A percentile compares a stretch with the other conserved stretches of the same genome.
phyloP scores from a whole-genome alignment of 2,888 invertebrate species.

The Entomobrya multifasciata region DNA sequence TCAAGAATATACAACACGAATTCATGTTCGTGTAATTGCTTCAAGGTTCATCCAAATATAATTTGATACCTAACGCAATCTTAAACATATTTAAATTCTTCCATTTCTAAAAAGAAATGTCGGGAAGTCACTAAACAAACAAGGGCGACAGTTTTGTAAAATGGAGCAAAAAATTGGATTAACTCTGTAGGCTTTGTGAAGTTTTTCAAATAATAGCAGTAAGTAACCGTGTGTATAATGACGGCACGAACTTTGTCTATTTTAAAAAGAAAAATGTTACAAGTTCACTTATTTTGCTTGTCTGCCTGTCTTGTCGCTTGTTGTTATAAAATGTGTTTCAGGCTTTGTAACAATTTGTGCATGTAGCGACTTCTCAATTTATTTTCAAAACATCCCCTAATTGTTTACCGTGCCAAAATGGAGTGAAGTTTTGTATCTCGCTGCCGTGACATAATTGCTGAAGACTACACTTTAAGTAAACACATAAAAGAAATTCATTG shows the following conservation, averaged over 20 bases:
- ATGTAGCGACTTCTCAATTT: background rate
- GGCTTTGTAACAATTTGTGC: background rate
- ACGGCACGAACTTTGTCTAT: constrained; percentile 28
- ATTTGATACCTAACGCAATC: background rate
- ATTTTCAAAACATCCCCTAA: background rate
- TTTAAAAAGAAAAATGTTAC: constrained; percentile 23
- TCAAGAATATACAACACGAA: constrained; percentile 22
- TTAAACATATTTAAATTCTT: background rate
- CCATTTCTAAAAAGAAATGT: background rate
- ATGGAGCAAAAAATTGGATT: background rate
- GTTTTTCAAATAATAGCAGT: background rate
- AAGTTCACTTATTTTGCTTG: constrained; percentile 23
- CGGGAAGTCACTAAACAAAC: constrained; percentile 11
- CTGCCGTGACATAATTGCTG: constrained; percentile 59
- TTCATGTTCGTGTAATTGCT: constrained; percentile 35
- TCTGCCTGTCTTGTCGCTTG: background rate
- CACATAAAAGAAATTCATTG: constrained; percentile 32
- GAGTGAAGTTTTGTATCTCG: constrained; percentile 9
- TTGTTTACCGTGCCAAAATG: constrained; percentile 1
- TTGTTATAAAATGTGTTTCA: background rate
- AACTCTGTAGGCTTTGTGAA: background rate
- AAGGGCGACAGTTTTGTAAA: constrained; percentile 18
- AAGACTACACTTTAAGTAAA: constrained; percentile 36
- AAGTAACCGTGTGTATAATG: background rate
- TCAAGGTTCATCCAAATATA: constrained; percentile 18